phyloP scores from a whole-genome alignment of 2,113 vertebrate species.

The Entelurus aequoreus region DNA sequence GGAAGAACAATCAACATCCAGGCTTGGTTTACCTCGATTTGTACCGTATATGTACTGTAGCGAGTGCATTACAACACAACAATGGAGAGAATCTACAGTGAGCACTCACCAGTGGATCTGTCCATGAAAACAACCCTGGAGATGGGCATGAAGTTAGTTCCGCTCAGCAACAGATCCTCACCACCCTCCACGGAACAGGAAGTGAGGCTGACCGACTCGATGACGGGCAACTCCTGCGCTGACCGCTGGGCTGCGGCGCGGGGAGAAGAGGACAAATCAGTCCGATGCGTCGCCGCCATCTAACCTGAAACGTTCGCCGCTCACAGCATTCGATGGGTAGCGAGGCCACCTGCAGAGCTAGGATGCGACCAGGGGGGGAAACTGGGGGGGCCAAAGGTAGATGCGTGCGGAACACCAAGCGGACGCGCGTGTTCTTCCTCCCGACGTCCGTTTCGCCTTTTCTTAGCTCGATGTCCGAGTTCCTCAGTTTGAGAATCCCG shows the following conservation, averaged over 20 bases:
- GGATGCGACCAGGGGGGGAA: slow-evolving; percentile 71
- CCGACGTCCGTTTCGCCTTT: slow-evolving; percentile 92
- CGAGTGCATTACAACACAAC: not conserved
- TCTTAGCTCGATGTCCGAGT: slow-evolving; percentile 89
- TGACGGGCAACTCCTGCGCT: slow-evolving; percentile 87
- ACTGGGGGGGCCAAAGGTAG: slow-evolving; percentile 74
- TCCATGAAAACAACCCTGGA: slow-evolving; percentile 89
- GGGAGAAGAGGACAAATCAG: not conserved
- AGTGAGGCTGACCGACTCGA: slow-evolving; percentile 81
- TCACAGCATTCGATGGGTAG: slow-evolving; percentile 92
- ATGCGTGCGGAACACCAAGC: slow-evolving; percentile 84
- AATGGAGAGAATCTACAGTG: not conserved
- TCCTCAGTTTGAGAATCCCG: slow-evolving; percentile 88
- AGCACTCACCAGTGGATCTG: slow-evolving; percentile 77
- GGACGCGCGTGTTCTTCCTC: slow-evolving; percentile 86
- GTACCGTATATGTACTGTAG: too few relatives aligned
- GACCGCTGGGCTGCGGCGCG: slow-evolving; percentile 82
- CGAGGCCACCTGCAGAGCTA: slow-evolving; percentile 84
- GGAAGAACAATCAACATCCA: not conserved
- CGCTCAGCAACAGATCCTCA: slow-evolving; percentile 80
- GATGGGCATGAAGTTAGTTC: slow-evolving; percentile 83
- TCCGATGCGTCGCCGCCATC: not conserved
- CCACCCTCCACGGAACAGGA: slow-evolving; percentile 82
- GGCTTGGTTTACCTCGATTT: not conserved
- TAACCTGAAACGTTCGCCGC: slow-evolving; percentile 36